Conservation (phyloP, 2,888 invertebrate genomes). For the Ectropis crepuscularia region DNA sequence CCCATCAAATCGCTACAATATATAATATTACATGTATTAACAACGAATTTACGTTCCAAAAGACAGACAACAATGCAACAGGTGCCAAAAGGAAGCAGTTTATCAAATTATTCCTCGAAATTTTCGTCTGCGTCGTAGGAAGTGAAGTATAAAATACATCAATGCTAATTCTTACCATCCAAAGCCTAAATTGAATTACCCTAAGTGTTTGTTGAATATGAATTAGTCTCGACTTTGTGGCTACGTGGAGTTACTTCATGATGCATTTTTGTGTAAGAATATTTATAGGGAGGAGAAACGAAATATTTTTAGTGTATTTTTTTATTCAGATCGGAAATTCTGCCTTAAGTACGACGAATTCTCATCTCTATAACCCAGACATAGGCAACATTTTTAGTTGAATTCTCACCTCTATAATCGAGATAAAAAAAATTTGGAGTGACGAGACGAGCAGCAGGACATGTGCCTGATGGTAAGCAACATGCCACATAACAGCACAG, state of each 20-base stretch:
- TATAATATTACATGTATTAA: no score
- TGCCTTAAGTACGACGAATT: not conserved
- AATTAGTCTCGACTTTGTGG: conserved; percentile 31
- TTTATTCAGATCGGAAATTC: no score
- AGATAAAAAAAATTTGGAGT: no score
- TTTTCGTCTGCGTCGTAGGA: conserved; percentile 28
- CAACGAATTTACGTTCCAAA: no score
- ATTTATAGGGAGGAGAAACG: conserved; percentile 18
- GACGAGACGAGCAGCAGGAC: no score
- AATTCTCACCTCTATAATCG: no score
- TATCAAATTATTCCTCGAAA: conserved; percentile 23
- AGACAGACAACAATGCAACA: conserved; percentile 3
- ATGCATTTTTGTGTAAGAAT: conserved; percentile 35
- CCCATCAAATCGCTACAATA: no score
- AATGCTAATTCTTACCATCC: conserved; percentile 23
- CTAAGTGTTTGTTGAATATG: conserved; percentile 33
- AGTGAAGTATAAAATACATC: conserved; percentile 32
- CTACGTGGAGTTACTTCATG: conserved; percentile 22
- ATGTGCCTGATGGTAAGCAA: no score
- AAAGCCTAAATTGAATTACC: conserved; percentile 29
- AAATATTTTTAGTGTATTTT: not conserved
- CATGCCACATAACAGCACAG: no score
- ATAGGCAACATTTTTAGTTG: no score
- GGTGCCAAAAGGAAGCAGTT: conserved; percentile 17
- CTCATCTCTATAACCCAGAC: no score